Base-by-base conservation (phyloP, 2,113 vertebrate species). In the Xiphophorus maculatus region DNA sequence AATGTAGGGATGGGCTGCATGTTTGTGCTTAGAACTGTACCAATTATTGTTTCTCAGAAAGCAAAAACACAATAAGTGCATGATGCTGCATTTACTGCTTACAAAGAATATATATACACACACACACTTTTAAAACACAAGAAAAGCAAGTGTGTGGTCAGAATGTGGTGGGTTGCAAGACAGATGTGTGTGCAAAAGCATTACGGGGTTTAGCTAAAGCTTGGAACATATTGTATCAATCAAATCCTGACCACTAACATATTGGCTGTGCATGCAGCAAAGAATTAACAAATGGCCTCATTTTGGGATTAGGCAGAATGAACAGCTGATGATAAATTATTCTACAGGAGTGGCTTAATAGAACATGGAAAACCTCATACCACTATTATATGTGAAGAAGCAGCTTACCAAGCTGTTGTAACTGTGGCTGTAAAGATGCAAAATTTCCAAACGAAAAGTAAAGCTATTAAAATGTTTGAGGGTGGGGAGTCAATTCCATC, bases 161-260 rank as follows among this genome's bases (percentile, higher is more conserved):
- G 32, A 66, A 22, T 30, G 10, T 28, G 28, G 65, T 78, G 66
- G 81, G 70, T 42, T 73, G 19, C 54, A 68, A 42, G 13, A 27
- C 65, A 35, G 63, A 65, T 65, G 63, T 35, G 66, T 83, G 73
- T 74, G 12, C 60, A 66, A 40, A 71, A 66, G 69, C 27, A 61
- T n/a, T 8, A 63, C 27, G 35, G 51, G 67, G 33, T 72, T 77
- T 28, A 64, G 33, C 17, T 35, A 37, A 65, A 68, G 58, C 10
- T 77, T 71, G 76, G 63, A 71, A 71, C 51, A 37, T 48, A 63
- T 63, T 63, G 62, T 63, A 68, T 81, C 75, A 73, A 85, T 81
- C 65, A 82, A 69, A 77, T 40, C 70, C 70, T 58, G 58, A 66
- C 60, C 35, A 32, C 42, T 42, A 3, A 11, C 54, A 61, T 61